Evolutionary conservation across 2,888 invertebrate species (phyloP), one percentile per base, ranked within the genome.

Genomic region (Aleiodes alternator): DNA sequence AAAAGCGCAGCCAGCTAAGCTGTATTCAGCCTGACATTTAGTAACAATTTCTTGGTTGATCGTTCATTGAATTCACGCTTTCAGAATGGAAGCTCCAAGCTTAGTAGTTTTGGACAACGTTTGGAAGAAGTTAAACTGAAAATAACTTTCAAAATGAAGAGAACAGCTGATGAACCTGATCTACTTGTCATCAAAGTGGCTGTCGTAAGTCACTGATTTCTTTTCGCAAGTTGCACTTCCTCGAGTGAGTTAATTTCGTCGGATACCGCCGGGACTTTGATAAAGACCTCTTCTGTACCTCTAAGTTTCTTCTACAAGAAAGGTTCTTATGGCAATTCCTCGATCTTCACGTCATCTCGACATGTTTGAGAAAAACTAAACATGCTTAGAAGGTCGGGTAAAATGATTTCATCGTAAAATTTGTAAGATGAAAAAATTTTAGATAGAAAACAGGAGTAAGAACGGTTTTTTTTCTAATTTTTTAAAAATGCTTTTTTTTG

Each of bases 161-260:
- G 93, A 87, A 91, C 92, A 85, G 90, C 90, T 69, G 92, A 92
- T 78, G 90, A 90, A 76, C 90, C 91, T 69, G 93, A 93, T 90
- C 90, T 92, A 76, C 91, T 94, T 81, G 91, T 93, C 77, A 94
- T 97, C 82, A 94, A 94, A 84, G 95, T 98, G 92, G 93, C 94
- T 78, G 97, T 98, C 80, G 92, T 92, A 82, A 96, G 97, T 99
- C 90, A 95, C 95, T 66, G 97, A 99, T 87, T 99, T 98, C 93
- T 92, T 98, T 85, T 98, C 99, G 92, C 97, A 97, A 92, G 97
- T 97, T 81, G 98, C 98, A 84, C 97, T 98, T 89, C 97, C 97
- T 82, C 94, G 95, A 93, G 96, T 96, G 87, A 86, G 84, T 70
- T 16, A 66, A 23, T 64, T 3, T 14, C 9, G 2, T 14, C 64